These are phyloP conservation scores for Petaurus breviceps DNA, from an alignment of 2,113 vertebrate genomes.

Conservation along the genomic window DNA sequence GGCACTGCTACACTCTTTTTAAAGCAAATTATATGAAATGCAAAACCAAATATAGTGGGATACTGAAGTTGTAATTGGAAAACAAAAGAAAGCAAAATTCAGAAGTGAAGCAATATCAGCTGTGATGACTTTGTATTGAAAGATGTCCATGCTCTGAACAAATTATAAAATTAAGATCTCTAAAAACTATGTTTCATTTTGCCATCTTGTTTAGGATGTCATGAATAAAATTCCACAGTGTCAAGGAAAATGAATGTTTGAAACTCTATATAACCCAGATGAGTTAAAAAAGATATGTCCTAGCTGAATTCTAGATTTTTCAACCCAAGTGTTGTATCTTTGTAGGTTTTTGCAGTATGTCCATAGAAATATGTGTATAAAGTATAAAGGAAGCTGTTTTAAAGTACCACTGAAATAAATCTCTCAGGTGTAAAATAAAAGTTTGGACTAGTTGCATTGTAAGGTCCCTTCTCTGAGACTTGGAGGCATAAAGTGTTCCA, in stretches of 20 bases:
- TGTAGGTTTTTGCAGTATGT: neutral
- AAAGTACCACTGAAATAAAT: constrained; percentile 19
- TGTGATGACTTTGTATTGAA: neutral
- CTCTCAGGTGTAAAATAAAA: neutral
- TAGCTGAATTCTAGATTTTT: constrained; percentile 42
- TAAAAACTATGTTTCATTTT: neutral
- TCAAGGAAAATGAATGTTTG: neutral
- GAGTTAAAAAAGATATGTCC: neutral
- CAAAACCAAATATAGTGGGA: neutral
- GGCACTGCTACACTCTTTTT: neutral
- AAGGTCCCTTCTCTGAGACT: neutral
- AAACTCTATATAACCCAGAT: neutral
- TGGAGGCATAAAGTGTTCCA: neutral
- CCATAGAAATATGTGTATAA: neutral
- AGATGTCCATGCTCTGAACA: neutral
- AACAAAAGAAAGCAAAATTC: neutral
- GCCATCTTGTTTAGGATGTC: neutral
- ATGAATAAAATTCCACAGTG: neutral
- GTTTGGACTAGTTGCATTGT: neutral
- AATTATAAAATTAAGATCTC: neutral
- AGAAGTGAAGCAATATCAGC: neutral
- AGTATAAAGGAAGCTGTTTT: constrained; percentile 5
- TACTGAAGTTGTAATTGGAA: neutral
- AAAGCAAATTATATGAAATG: neutral
- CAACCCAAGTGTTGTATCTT: neutral